Evolutionary conservation across 2,797 vertebrate genomes (phyloP), one percentile per base, ranked within the genome.

Genomic region (Ambastaia sidthimunki): DNA sequence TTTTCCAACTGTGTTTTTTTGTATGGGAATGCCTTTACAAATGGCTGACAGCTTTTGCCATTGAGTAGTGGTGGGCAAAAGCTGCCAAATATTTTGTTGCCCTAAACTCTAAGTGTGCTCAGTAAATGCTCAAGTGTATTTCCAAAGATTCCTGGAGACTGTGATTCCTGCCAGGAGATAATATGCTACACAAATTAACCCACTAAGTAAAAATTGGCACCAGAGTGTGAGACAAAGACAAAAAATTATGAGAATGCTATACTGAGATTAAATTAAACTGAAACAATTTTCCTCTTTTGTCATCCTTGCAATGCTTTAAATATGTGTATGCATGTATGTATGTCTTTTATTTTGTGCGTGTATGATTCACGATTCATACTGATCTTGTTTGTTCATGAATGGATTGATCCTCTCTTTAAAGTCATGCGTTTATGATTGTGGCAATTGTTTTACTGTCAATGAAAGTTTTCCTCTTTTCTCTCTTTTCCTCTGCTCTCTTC

Each of bases 161-260:
- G 60, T 19, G 48, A 76, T 66, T 23, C 5, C 74, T 44, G 63
- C 16, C 16, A 63, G 1, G 1, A 18, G 59, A 13, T 12, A 23
- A 7, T 28, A 41, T 66, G 28, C 28, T 54, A 25, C 47, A 41
- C 73, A 65, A 41, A 67, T 63, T 15, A 48, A 48, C 41, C 57
- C 5, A 63, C 25, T 74, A n/a, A 74, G 72, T 74, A 18, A 63
- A 73, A 63, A 48, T 54, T 76, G 44, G 48, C 62, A 54, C 13
- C n/a, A 66, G 28, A 2, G 0, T 75, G 54, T 66, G 13, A 66
- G 48, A 37, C 47, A 62, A 44, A 62, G 23, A 50, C n/a, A 47
- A 66, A 75, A 28, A 60, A 28, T 25, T 2, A 41, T 10, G 9
- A 44, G 41, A 44, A 44, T 44, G 41, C 41, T 44, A 44, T 44